phyloP scores from a whole-genome alignment of 2,113 vertebrate genomes.

The Trogon surrucura region DNA sequence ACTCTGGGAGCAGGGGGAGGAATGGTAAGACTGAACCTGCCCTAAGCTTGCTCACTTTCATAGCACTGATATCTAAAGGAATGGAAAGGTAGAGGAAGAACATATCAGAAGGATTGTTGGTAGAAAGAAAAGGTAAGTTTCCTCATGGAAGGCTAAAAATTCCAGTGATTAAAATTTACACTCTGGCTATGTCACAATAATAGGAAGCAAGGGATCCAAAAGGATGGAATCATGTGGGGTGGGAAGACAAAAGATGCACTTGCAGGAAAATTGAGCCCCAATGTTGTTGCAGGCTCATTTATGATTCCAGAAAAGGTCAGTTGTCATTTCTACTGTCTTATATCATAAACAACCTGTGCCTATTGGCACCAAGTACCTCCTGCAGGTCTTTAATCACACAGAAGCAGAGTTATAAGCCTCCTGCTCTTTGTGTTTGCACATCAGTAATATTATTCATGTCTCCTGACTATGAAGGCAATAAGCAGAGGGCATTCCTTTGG shows the following conservation, averaged over 20 bases:
- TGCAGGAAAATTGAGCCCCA: not conserved
- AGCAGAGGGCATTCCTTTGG: conserved; percentile 38
- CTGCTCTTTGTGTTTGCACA: conserved; percentile 45
- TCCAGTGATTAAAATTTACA: not conserved
- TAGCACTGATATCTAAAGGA: not conserved
- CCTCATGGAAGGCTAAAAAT: not conserved
- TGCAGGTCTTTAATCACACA: conserved; percentile 46
- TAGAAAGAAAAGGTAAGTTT: not conserved
- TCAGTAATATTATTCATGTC: conserved; percentile 36
- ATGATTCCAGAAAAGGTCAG: conserved; percentile 36
- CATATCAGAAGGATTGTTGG: not conserved
- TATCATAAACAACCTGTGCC: conserved; percentile 6
- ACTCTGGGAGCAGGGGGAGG: not conserved
- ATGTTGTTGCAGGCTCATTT: conserved; percentile 1
- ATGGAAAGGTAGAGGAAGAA: not conserved
- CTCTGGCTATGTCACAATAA: not conserved
- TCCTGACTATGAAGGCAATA: conserved; percentile 40
- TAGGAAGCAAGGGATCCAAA: not conserved
- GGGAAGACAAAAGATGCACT: not conserved
- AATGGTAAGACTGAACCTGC: not conserved
- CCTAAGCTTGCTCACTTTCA: not conserved
- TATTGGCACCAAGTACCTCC: conserved; percentile 20
- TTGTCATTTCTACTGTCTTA: conserved; percentile 24
- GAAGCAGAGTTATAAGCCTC: conserved; percentile 37
- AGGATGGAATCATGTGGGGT: not conserved